A percentile compares a stretch with the other conserved stretches of the same genome.
Conservation (phyloP, 2,797 vertebrate species). For the Poeciliopsis turneri region DNA sequence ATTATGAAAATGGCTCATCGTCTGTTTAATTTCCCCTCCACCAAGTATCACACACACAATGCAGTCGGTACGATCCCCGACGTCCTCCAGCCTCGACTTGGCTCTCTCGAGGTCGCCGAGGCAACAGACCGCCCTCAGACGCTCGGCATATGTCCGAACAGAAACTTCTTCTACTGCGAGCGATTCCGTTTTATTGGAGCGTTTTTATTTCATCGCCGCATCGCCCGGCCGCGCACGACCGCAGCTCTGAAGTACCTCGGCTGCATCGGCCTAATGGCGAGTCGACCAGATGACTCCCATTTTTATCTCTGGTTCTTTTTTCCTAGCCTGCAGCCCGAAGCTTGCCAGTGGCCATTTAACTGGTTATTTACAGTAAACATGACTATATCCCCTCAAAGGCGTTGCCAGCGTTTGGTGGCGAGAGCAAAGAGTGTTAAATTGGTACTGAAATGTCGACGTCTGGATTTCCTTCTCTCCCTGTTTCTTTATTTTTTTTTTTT, state of each 20-base stretch:
- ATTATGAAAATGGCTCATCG: not conserved
- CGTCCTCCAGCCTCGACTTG: slow-evolving; percentile 31
- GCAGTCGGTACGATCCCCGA: slow-evolving; percentile 17
- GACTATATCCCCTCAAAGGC: slow-evolving; percentile 58
- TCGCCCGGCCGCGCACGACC: slow-evolving; percentile 41
- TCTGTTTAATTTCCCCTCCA: not conserved
- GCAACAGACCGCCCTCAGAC: slow-evolving; percentile 44
- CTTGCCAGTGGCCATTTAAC: slow-evolving; percentile 73
- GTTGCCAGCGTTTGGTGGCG: slow-evolving; percentile 62
- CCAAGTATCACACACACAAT: not conserved
- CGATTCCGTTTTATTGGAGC: slow-evolving; percentile 42
- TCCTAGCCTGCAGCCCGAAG: slow-evolving; percentile 60
- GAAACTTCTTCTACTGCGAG: slow-evolving; percentile 54
- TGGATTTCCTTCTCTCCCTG: slow-evolving; percentile 56
- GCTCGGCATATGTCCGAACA: slow-evolving; percentile 39
- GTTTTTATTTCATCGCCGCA: slow-evolving; percentile 43
- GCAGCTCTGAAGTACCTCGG: slow-evolving; percentile 50
- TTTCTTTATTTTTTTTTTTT: too few species aligned
- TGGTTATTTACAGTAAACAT: slow-evolving; percentile 78
- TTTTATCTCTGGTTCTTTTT: slow-evolving; percentile 64
- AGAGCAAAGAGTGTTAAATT: slow-evolving; percentile 63
- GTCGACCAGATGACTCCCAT: slow-evolving; percentile 73
- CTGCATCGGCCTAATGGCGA: slow-evolving; percentile 61
- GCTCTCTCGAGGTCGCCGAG: slow-evolving; percentile 39
- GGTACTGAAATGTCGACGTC: slow-evolving; percentile 68